Conservation (phyloP, 2,888 invertebrate species). For the Baccha elongata region DNA sequence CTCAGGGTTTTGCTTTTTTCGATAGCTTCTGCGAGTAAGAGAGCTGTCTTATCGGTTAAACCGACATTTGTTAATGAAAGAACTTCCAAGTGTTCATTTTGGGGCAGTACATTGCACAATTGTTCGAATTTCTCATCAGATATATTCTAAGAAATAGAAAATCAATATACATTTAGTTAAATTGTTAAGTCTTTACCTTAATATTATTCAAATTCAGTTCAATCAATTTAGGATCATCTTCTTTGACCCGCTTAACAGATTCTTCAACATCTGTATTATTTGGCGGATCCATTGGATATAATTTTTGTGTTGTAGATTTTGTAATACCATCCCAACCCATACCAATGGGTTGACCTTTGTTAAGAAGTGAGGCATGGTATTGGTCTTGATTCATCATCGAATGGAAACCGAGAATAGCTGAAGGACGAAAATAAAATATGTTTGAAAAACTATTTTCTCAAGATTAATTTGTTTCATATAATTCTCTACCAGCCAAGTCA, state of each 20-base stretch:
- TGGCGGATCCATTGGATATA: constrained; percentile 96
- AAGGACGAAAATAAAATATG: constrained; percentile 60
- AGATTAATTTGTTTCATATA: background rate
- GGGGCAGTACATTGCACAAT: constrained; percentile 93
- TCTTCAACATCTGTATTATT: constrained; percentile 98
- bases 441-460: background rate
- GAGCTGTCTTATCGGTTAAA: constrained; percentile 93
- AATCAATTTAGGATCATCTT: constrained; percentile 93
- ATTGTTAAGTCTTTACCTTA: constrained; percentile 86
- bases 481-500: constrained; percentile 92
- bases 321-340: constrained; percentile 97
- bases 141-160: constrained; percentile 90
- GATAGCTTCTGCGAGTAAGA: constrained; percentile 91
- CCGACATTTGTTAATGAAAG: constrained; percentile 97
- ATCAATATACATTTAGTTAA: constrained; percentile 4
- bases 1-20: constrained; percentile 90
- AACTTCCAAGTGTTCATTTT: constrained; percentile 95
- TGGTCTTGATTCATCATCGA: constrained; percentile 99
- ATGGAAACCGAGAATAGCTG: constrained; percentile 99
- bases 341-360: constrained; percentile 95
- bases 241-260: constrained; percentile 93
- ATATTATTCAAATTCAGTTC: constrained; percentile 99
- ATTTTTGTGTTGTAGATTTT: constrained; percentile 95
- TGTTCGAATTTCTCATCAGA: constrained; percentile 97
- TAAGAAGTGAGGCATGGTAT: constrained; percentile 97